Base-by-base conservation (phyloP, 2,888 invertebrate genomes). In the Lithophane leautieri region DNA sequence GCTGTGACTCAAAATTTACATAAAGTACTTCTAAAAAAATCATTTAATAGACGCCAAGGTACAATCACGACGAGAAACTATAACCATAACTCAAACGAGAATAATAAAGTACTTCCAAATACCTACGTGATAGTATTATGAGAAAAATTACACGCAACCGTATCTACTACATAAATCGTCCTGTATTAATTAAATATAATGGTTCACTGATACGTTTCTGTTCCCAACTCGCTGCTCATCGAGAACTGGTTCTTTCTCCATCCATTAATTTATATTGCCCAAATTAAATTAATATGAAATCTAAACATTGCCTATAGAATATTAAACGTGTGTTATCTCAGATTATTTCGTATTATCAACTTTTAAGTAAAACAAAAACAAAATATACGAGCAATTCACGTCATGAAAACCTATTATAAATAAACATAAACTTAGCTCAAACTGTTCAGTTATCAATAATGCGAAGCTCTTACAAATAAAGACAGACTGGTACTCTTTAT, bases 101-200 rank as follows among this genome's bases (percentile, higher is more conserved):
- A 91, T 93, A 93, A 91, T 91, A 90, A 88, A 88, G 84, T 90
- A 88, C 84, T 86, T 83, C 73, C 70, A 72, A 88, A 90, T 91
- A 89, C 88, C 88, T 90, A 91, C 88, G 86, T 86, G 89, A 78
- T 89, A 87, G 90, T 93, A 90, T 91, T 91, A 92, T 89, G 89
- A 91, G 93, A 94, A 94, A 93, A 91, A 93, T 93, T 93, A 94
- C 91, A 92, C 89, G 91, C 89, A 89, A 90, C 90, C 91, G 90
- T 92, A 92, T 93, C 91, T 90, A 90, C 82, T 84, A 90, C 91
- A 93, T 94, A 94, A 92, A 94, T 94, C 91, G 93, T 93, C 92
- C 91, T 93, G 92, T 91, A 93, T 94, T 94, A 93, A 95, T 95
- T 94, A 94, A 94, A 94, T 92, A 91, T 94, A 93, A 94, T 94